Evolutionary conservation across 2,888 invertebrate genomes (phyloP).

Genomic region (Drosophila atripex): DNA sequence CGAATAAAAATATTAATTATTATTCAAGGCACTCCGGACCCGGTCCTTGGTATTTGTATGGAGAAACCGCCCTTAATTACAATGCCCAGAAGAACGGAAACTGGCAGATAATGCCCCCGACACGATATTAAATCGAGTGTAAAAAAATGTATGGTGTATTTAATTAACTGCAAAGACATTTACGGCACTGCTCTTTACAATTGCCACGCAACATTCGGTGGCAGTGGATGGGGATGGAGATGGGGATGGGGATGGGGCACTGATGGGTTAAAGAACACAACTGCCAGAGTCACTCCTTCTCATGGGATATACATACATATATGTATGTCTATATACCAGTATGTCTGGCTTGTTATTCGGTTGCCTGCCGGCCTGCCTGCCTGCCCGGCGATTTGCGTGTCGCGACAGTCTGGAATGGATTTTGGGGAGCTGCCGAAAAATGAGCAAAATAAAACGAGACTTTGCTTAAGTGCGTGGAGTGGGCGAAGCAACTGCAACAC

Average conservation of each 20-base stretch:
- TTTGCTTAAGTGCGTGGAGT: constrained; percentile 57
- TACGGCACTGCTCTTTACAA: constrained; percentile 67
- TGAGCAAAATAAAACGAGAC: constrained; percentile 35
- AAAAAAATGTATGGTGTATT: constrained; percentile 52
- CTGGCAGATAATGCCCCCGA: constrained; percentile 26
- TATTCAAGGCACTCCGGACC: constrained; percentile 55
- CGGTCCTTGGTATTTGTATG: neutral
- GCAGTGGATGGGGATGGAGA: neutral
- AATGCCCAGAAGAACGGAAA: constrained; percentile 24
- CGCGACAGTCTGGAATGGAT: constrained; percentile 44
- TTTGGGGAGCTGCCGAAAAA: constrained; percentile 51
- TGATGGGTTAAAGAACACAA: constrained; percentile 7
- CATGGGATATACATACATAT: neutral
- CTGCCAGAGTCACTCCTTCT: neutral
- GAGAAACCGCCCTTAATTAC: constrained; percentile 57
- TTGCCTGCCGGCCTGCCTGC: constrained; percentile 80
- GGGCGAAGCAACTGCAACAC: constrained; percentile 49
- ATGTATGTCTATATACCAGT: constrained; percentile 1
- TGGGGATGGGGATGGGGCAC: too few species aligned
- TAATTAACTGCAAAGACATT: constrained; percentile 79
- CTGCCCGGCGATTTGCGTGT: constrained; percentile 81
- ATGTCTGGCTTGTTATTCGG: constrained; percentile 65
- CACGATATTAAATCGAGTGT: constrained; percentile 37
- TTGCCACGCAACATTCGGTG: constrained; percentile 64
- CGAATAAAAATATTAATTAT: constrained; percentile 60